These are phyloP conservation scores for Tupaia chinensis DNA, from an alignment of 2,113 vertebrate species.

Conservation along the genomic window DNA sequence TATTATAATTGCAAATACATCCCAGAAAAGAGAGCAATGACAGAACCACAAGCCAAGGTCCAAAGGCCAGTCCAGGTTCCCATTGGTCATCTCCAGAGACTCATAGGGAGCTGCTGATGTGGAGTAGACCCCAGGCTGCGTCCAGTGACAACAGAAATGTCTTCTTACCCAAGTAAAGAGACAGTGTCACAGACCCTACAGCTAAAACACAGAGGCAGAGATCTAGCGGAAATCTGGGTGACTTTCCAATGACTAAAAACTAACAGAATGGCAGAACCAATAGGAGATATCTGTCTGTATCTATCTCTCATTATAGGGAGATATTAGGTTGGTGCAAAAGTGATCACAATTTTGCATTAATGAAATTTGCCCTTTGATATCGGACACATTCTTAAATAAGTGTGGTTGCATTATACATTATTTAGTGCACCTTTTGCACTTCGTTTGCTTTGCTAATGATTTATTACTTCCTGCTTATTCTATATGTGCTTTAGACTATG, in stretches of 20 bases:
- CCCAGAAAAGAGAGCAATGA: background rate
- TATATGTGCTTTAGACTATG: too few species aligned
- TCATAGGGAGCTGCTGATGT: background rate
- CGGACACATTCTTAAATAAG: too few species aligned
- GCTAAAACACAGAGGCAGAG: background rate
- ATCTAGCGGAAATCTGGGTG: background rate
- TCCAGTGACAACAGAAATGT: background rate
- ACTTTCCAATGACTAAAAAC: background rate
- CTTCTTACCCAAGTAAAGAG: background rate
- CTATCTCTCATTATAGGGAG: too few species aligned
- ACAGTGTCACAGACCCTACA: background rate
- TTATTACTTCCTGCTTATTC: too few species aligned
- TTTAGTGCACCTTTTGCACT: too few species aligned
- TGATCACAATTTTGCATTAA: too few species aligned
- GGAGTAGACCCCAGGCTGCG: background rate
- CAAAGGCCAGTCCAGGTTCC: background rate
- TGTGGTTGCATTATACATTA: too few species aligned
- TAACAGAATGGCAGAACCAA: background rate
- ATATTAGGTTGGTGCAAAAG: too few species aligned
- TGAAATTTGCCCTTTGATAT: too few species aligned
- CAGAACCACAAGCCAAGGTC: background rate
- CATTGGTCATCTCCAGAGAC: background rate
- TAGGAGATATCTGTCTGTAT: background rate
- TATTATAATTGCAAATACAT: slow-evolving; percentile 40
- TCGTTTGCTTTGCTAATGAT: too few species aligned